A percentile compares a stretch with the other conserved stretches of the same genome.
Evolutionary conservation across 2,888 invertebrate species (phyloP).

Genomic region (Cenopis cana): DNA sequence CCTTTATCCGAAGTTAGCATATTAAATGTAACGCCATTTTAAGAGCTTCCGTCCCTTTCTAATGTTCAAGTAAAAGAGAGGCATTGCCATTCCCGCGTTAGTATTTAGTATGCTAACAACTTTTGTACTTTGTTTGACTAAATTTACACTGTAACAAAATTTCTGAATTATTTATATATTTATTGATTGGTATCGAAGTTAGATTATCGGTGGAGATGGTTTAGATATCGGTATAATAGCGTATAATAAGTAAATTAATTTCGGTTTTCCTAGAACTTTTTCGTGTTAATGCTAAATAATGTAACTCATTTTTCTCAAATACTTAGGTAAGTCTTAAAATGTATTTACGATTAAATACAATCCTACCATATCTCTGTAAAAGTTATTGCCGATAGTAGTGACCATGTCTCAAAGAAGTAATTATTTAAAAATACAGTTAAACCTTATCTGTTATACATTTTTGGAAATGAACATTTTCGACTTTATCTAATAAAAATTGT

Average conservation of each 20-base stretch:
- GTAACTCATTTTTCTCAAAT: slow-evolving; percentile 39
- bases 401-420: slow-evolving; percentile 29
- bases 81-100: not conserved
- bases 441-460: slow-evolving; percentile 1
- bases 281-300: slow-evolving; percentile 17
- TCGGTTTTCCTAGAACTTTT: slow-evolving; percentile 39
- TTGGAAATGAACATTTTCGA: not conserved
- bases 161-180: slow-evolving; percentile 21
- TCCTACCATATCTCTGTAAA: slow-evolving; percentile 17
- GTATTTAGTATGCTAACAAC: slow-evolving; percentile 22
- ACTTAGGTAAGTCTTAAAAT: slow-evolving; percentile 18
- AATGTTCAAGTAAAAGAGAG: not conserved
- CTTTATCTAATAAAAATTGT: not conserved
- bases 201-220: slow-evolving; percentile 17
- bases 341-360: slow-evolving; percentile 9
- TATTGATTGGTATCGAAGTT: slow-evolving; percentile 20
- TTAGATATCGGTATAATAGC: slow-evolving; percentile 8
- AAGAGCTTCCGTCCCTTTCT: not conserved
- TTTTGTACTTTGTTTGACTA: slow-evolving; percentile 17
- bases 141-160: slow-evolving; percentile 22
- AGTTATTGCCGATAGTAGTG: no score
- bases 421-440: not conserved
- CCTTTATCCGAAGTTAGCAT: slow-evolving; percentile 51
- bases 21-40: not conserved
- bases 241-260: slow-evolving; percentile 26